These are phyloP conservation scores for Hemicrepidius hirtus DNA, from an alignment of 2,888 invertebrate genomes.

Conservation along the genomic window DNA sequence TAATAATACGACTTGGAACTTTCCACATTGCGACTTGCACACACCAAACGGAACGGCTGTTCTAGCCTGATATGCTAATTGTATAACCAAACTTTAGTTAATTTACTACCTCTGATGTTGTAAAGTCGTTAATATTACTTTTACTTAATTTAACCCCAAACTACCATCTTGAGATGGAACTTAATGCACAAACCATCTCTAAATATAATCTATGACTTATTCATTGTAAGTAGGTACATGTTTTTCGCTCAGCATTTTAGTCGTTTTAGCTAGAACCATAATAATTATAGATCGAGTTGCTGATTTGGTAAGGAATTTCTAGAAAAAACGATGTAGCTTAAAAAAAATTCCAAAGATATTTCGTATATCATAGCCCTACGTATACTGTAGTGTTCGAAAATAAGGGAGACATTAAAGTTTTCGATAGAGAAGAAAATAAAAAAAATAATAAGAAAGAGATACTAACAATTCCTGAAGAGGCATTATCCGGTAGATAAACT, in stretches of 20 bases:
- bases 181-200: neutral
- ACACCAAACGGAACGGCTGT: constrained; percentile 51
- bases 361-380: too few relatives aligned
- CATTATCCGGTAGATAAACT: constrained; percentile 50
- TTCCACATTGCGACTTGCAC: constrained; percentile 24
- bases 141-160: constrained; percentile 27
- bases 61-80: constrained; percentile 56
- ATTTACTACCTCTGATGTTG: constrained; percentile 37
- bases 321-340: too few relatives aligned
- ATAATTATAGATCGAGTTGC: too few relatives aligned
- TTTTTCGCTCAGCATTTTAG: too few relatives aligned
- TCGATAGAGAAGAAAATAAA: constrained; percentile 10
- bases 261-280: too few relatives aligned
- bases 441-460: constrained; percentile 13
- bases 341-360: too few relatives aligned
- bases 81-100: constrained; percentile 47
- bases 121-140: constrained; percentile 56
- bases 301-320: too few relatives aligned
- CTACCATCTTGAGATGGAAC: constrained; percentile 16
- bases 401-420: too few relatives aligned
- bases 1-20: constrained; percentile 31
- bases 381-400: too few relatives aligned
- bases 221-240: too few relatives aligned
- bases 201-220: too few relatives aligned
- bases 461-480: constrained; percentile 38